These are phyloP conservation scores for Passerculus sandwichensis DNA, from an alignment of 2,797 vertebrate species.

Conservation along the genomic window DNA sequence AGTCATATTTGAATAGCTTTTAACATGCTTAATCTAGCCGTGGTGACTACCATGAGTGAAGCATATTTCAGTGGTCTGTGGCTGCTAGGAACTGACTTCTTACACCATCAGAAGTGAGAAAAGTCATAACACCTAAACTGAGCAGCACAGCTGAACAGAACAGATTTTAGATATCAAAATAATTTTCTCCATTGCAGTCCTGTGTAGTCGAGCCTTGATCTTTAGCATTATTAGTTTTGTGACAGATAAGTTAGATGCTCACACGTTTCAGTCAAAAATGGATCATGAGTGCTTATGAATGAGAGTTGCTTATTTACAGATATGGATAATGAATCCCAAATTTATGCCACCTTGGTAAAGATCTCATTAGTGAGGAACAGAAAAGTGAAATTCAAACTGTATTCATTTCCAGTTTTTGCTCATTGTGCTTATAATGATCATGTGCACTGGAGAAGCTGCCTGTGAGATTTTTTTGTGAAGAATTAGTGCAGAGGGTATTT, in stretches of 20 bases:
- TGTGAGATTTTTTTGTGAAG: not conserved
- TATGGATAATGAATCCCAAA: not conserved
- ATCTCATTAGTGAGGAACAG: not conserved
- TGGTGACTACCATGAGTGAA: not conserved
- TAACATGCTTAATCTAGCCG: not conserved
- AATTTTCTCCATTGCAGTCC: not conserved
- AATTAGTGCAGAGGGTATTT: not conserved
- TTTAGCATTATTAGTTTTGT: not conserved
- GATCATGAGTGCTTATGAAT: not conserved
- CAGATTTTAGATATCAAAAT: slow-evolving; percentile 35
- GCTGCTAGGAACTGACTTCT: slow-evolving; percentile 1
- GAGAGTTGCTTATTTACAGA: not conserved
- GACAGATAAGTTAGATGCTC: not conserved
- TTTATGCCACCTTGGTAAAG: not conserved
- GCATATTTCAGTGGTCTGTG: not conserved
- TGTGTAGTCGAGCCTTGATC: not conserved
- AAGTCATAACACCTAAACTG: not conserved
- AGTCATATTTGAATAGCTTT: not conserved
- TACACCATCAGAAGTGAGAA: not conserved
- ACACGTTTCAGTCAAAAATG: not conserved
- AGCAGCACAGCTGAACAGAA: not conserved
- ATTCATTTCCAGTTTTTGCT: not conserved
- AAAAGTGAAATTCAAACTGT: not conserved
- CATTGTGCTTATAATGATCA: not conserved
- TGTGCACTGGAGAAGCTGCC: not conserved